Evolutionary conservation across 2,113 vertebrate genomes (phyloP), one percentile per base, ranked within the genome.

Genomic region (Upupa epops): DNA sequence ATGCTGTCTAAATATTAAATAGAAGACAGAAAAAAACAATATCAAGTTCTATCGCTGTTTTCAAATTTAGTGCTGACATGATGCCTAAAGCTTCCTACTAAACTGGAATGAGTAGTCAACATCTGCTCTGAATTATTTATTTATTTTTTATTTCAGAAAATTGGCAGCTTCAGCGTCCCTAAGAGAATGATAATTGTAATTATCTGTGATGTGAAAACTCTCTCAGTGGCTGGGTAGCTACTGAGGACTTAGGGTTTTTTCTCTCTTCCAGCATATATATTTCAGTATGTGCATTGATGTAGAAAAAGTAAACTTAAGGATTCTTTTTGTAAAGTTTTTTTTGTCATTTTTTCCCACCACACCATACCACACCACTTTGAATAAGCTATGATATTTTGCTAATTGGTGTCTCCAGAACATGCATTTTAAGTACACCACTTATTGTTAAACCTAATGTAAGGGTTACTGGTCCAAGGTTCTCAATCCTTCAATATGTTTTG

Each of bases 141-240:
- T 96, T 96, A 95, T 96, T 95, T 97, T 88, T 3, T 0, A 65
- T 73, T 94, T 65, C 82, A 88, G 87, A 95, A 94, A 96, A 95
- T 90, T 96, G 95, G 93, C 96, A 96, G 71, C 74, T 95, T 80
- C 65, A 54, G 86, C 87, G 60, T 95, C 93, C 94, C 95, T 96
- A 94, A 93, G 94, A 96, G 95, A 93, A 94, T 88, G 94, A 96
- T 97, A 96, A 95, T 96, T 94, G 92, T 96, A 97, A 96, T 96
- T 95, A 96, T 95, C 95, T 94, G 77, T 87, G 95, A 96, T 96
- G 92, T 96, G 94, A 96, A 96, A 95, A 95, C 60, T 80, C 49
- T 90, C 95, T 94, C 87, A 94, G 60, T 91, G 85, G 66, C 84
- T 95, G 76, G 92, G 90, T 76, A 88, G 66, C 88, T 92, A 87